Base-by-base conservation (phyloP, 2,113 vertebrate genomes). In the Mastomys coucha region DNA sequence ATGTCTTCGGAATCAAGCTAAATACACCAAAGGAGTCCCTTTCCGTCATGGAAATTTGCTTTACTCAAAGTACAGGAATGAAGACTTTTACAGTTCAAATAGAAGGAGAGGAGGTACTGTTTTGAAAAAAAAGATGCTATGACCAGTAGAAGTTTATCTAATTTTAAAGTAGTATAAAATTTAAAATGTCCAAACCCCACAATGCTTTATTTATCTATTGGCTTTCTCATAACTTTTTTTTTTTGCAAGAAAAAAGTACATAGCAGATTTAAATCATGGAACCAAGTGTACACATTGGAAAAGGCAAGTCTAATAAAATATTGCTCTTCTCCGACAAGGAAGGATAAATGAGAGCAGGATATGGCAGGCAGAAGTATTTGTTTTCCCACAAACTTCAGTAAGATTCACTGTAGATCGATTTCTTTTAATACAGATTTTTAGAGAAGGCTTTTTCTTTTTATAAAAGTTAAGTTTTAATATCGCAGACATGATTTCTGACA, bases 281-380 rank as follows among this genome's bases (percentile, higher is more conserved):
- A 70, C 60, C n/a, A 91, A 93, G 36, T 91, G 53, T 95, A 86
- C 28, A 82, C 53, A 95, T 39, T 96, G 58, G 69, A 75, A 91
- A 96, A 88, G 33, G 51, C 60, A 92, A 91, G 17, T 82, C 69
- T 96, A 70, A 91, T 75, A 95, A 94, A 94, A 92, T 76, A 91
- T 19, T 80, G 36, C 33, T 95, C 72, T 91, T 94, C 31, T 78
- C 65, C 94, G 89, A 97, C 76, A 85, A 91, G 16, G 42, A 93
- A 93, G 63, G 88, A 58, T 67, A 89, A 84, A 24, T 87, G 86
- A 67, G 65, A 93, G 93, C 26, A 95, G 73, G 91, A 51, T 73
- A 88, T 88, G 42, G 75, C 90, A 95, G 65, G 76, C 53, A 94
- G 88, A 86, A 90, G n/a, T 95, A 91, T 94, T 96, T 91, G 88